phyloP scores from a whole-genome alignment of 1,140 invertebrate genomes.

The Drosophila littoralis region DNA sequence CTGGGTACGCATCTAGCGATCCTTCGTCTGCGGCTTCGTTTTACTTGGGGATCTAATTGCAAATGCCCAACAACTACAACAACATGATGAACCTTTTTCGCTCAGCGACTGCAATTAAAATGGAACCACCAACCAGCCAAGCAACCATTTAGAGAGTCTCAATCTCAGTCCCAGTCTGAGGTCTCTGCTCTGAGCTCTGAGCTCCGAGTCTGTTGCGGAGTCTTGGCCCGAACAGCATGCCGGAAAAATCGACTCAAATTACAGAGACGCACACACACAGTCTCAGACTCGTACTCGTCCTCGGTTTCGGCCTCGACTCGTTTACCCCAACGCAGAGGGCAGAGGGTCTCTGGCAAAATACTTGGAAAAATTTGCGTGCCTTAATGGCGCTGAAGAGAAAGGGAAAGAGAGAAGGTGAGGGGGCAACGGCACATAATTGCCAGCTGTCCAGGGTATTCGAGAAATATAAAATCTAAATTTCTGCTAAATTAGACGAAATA shows the following conservation, averaged over 20 bases:
- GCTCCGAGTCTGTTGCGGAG: slow-evolving; percentile 18
- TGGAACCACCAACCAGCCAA: slow-evolving; percentile 69
- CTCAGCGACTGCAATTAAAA: slow-evolving; percentile 75
- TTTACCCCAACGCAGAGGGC: slow-evolving; percentile 22
- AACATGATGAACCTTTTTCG: slow-evolving; percentile 56
- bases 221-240: slow-evolving; percentile 69
- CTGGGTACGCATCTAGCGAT: slow-evolving; percentile 59
- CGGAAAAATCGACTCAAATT: slow-evolving; percentile 80
- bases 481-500: slow-evolving; percentile 66
- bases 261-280: slow-evolving; percentile 46
- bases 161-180: slow-evolving; percentile 37
- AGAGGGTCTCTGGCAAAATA: slow-evolving; percentile 58
- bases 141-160: slow-evolving; percentile 32
- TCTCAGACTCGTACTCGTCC: slow-evolving; percentile 28
- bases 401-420: not conserved
- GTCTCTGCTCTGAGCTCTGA: slow-evolving; percentile 2
- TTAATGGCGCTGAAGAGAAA: slow-evolving; percentile 27
- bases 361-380: slow-evolving; percentile 74
- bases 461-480: slow-evolving; percentile 34
- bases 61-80: slow-evolving; percentile 39
- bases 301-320: slow-evolving; percentile 23
- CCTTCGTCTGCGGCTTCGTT: slow-evolving; percentile 75
- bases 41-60: slow-evolving; percentile 80
- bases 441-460: slow-evolving; percentile 66
- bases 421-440: slow-evolving; percentile 30